Evolutionary conservation across 1,140 invertebrate genomes (phyloP).

Genomic region (Apis florea): DNA sequence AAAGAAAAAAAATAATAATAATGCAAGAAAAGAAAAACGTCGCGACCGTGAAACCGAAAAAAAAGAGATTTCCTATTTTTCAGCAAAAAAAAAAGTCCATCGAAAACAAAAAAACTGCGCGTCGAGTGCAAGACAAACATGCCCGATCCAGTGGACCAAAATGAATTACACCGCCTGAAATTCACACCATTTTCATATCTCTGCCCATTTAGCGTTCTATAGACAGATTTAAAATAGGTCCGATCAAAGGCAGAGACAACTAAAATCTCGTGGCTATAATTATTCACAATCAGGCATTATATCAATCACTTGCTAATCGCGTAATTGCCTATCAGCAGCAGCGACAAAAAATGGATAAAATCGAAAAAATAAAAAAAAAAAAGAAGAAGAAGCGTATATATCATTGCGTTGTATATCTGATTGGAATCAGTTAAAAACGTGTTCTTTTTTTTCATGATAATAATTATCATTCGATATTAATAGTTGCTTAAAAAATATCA

Average conservation of each 20-base stretch:
- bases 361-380: not conserved
- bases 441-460: not conserved
- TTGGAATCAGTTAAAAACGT: not conserved
- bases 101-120: slow-evolving; percentile 3
- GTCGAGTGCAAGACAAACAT: slow-evolving; percentile 30
- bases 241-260: slow-evolving; percentile 2
- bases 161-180: slow-evolving; percentile 39
- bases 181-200: not conserved
- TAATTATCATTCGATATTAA: slow-evolving; percentile 12
- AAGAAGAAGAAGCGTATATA: not conserved
- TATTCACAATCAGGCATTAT: slow-evolving; percentile 6
- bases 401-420: not conserved
- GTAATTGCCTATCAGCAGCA: not conserved
- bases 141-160: slow-evolving; percentile 52
- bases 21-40: not conserved
- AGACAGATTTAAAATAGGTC: slow-evolving; percentile 3
- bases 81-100: slow-evolving; percentile 10
- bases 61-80: slow-evolving; percentile 39
- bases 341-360: not conserved
- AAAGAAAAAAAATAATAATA: not conserved
- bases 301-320: not conserved
- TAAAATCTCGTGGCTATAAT: slow-evolving; percentile 30
- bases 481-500: not conserved
- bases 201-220: slow-evolving; percentile 17
- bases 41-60: not conserved